Base-by-base conservation (phyloP, 2,888 invertebrate genomes). In the Zelleria hepariella region DNA sequence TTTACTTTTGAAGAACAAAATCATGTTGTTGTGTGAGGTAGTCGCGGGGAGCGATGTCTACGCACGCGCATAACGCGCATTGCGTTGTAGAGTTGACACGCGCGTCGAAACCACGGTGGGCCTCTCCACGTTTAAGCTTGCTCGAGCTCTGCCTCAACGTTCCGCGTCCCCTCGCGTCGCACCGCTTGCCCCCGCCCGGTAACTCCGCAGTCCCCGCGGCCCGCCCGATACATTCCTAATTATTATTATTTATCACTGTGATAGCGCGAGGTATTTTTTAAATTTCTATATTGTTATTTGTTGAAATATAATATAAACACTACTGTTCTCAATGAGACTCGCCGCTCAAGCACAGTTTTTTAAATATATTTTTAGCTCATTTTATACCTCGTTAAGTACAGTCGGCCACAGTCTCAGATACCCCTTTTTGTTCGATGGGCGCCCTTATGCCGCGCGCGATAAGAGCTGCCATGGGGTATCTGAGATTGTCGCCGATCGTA, bases 91-190 rank as follows among this genome's bases (percentile, higher is more conserved):
- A 85, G 85, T 85, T 84, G 84, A 85, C 86, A 86, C 86, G 82
- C 78, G 81, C 79, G 68, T 65, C 77, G 84, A 88, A 86, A 84
- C 89, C 89, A 77, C 80, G 79, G 91, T 91, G 77, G 75, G 90
- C 91, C 91, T 90, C 91, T 90, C 67, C 64, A 58, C 57, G 56
- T 55, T 54, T 53, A 60, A 58, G 58, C 25, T 18, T 25, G 25
- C 20, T 25, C 21, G 53, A 23, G 23, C 58, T 42, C 57, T 57
- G 48, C 23, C 32, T 24, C 53, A n/a, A 42, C 59, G 20, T 24
- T 27, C 18, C 27, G 2, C 24, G 42, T 47, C n/a, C 18, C 47
- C 68, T 65, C 52, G 60, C 64, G 59, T 59, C 62, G 67, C 70
- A 47, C 56, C 55, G 26, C 58, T 51, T 48, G 56, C 55, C 56